Evolutionary conservation across 2,797 vertebrate species (phyloP).

Genomic region (Mallotus villosus): DNA sequence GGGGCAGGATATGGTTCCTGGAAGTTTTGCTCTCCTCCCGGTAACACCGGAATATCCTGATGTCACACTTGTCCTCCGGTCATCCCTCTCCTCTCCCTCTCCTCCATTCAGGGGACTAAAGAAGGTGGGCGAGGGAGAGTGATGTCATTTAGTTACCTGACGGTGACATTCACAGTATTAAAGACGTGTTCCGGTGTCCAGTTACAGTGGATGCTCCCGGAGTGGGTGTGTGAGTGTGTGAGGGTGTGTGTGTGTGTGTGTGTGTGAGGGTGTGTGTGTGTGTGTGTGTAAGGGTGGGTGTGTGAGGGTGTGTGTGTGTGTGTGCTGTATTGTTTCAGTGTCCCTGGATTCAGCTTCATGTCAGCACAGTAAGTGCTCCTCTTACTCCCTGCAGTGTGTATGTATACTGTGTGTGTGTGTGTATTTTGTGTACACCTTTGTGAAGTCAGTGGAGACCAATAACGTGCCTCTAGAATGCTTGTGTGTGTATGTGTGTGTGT

Average conservation of each 20-base stretch:
- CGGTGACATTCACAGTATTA: slow-evolving; percentile 31
- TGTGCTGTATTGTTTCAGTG: slow-evolving; percentile 10
- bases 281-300: not conserved
- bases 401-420: too few relatives aligned
- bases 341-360: not conserved
- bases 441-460: too few relatives aligned
- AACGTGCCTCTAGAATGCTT: not conserved
- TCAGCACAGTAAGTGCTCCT: not conserved
- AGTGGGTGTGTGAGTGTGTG: not conserved
- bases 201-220: slow-evolving; percentile 35
- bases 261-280: not conserved
- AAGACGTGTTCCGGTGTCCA: slow-evolving; percentile 37
- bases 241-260: not conserved
- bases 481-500: too few relatives aligned
- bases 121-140: too few relatives aligned
- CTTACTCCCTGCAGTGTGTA: not conserved
- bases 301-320: too few relatives aligned
- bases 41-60: slow-evolving; percentile 50
- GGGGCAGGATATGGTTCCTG: slow-evolving; percentile 19
- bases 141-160: slow-evolving; percentile 1
- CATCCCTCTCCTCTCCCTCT: not conserved
- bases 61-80: slow-evolving; percentile 39
- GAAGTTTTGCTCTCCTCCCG: slow-evolving; percentile 56
- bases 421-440: too few relatives aligned
- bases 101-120: not conserved